Conservation (phyloP, 1,140 invertebrate species). For the Diploscapter pachys region DNA sequence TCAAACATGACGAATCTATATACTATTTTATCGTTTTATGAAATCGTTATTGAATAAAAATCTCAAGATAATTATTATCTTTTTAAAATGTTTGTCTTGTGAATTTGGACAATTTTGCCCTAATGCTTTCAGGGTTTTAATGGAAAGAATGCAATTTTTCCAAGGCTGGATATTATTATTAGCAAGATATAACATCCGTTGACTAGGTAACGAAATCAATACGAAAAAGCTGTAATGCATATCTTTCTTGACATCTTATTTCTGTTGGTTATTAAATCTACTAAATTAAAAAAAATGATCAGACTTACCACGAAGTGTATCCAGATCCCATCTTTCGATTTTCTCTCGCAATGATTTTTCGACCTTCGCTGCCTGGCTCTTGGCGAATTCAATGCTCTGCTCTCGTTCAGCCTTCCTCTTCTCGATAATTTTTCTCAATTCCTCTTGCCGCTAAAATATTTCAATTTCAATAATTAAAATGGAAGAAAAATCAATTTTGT, state of each 20-base stretch:
- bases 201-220: too few relatives aligned
- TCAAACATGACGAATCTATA: too few relatives aligned
- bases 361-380: slow-evolving; percentile 7
- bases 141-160: too few relatives aligned
- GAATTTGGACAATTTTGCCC: too few relatives aligned
- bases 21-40: too few relatives aligned
- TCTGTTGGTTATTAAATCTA: background rate
- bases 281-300: background rate
- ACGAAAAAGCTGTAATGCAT: background rate
- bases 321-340: slow-evolving; percentile 6
- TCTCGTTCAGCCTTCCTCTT: slow-evolving; percentile 9
- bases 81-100: background rate
- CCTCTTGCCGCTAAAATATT: too few relatives aligned
- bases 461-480: too few relatives aligned
- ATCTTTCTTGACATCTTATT: background rate
- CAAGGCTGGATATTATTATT: too few relatives aligned
- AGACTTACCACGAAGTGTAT: slow-evolving; percentile 9
- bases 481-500: too few relatives aligned
- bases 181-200: too few relatives aligned
- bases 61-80: background rate
- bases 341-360: slow-evolving; percentile 3
- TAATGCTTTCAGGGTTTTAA: too few relatives aligned
- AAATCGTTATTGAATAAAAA: background rate
- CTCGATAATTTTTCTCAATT: background rate
- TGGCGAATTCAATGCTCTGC: slow-evolving; percentile 18